Conservation (phyloP, 2,888 invertebrate species). For the Dolichopus griseipennis region DNA sequence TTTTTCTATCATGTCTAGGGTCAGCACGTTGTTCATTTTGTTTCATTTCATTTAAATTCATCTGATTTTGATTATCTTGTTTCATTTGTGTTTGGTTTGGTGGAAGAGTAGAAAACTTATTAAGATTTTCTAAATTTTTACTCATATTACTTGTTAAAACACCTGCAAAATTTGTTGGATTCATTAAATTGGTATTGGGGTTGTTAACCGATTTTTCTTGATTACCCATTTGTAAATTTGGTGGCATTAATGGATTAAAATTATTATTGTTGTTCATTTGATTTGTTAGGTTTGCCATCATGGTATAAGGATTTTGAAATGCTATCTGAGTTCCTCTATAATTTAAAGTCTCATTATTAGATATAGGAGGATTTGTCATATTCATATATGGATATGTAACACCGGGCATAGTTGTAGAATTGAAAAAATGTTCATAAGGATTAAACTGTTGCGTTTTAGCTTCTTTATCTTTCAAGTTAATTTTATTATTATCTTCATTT, state of each 20-base stretch:
- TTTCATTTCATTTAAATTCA: no score
- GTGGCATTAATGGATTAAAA: not conserved
- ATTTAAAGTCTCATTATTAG: not conserved
- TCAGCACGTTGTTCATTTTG: not conserved
- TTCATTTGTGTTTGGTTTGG: not conserved
- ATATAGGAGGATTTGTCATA: not conserved
- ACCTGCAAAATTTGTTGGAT: conserved; percentile 14
- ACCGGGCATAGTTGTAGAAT: not conserved
- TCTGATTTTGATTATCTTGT: not conserved
- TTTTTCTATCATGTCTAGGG: not conserved
- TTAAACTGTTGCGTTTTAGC: not conserved
- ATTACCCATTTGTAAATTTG: not conserved
- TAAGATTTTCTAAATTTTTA: conserved; percentile 8
- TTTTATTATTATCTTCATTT: not conserved
- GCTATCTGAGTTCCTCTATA: not conserved
- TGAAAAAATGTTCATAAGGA: not conserved
- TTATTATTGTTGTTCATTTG: not conserved
- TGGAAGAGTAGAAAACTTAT: not conserved
- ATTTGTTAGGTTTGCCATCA: conserved; percentile 10
- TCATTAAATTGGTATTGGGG: not conserved
- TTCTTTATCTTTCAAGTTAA: not conserved
- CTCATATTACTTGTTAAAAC: conserved; percentile 7
- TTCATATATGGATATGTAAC: not conserved
- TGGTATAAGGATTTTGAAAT: conserved; percentile 20
- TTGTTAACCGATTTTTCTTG: not conserved